A percentile compares a stretch with the other conserved stretches of the same genome.
These are phyloP conservation scores for Morelia viridis DNA, from an alignment of 2,797 vertebrate species.

Conservation along the genomic window DNA sequence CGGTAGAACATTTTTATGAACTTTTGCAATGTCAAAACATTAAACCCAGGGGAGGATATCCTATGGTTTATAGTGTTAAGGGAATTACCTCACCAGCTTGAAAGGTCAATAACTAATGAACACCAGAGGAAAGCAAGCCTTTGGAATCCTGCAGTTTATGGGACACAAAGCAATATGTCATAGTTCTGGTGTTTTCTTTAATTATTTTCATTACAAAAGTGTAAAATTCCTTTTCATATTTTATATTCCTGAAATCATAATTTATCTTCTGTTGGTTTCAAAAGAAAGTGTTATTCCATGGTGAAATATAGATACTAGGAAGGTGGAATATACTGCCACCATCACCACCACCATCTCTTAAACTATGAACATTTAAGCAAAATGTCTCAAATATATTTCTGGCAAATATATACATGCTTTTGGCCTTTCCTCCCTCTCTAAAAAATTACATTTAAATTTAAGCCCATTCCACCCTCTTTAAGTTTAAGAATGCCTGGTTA, in stretches of 20 bases:
- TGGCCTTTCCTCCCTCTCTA: background rate
- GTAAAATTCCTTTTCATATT: background rate
- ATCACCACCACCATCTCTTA: background rate
- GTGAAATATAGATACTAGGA: background rate
- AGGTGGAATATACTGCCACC: background rate
- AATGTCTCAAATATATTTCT: background rate
- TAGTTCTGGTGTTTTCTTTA: background rate
- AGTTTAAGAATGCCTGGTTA: background rate
- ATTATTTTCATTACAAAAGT: background rate
- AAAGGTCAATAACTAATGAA: constrained; percentile 63
- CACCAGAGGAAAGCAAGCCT: constrained; percentile 53
- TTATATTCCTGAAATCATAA: background rate
- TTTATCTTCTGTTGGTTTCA: constrained; percentile 1
- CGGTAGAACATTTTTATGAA: constrained; percentile 56
- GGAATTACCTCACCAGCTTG: constrained; percentile 61
- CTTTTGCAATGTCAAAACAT: constrained; percentile 59
- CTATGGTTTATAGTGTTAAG: constrained; percentile 61
- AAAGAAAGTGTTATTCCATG: background rate
- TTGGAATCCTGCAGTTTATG: constrained; percentile 41
- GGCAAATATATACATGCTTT: background rate
- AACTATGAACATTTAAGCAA: background rate
- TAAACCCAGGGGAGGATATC: constrained; percentile 62
- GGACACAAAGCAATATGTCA: constrained; percentile 38
- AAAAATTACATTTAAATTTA: background rate
- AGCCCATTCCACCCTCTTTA: background rate